A percentile compares a stretch with the other conserved stretches of the same genome.
Conservation (phyloP, 2,888 invertebrate species). For the Drosophila demipolita region DNA sequence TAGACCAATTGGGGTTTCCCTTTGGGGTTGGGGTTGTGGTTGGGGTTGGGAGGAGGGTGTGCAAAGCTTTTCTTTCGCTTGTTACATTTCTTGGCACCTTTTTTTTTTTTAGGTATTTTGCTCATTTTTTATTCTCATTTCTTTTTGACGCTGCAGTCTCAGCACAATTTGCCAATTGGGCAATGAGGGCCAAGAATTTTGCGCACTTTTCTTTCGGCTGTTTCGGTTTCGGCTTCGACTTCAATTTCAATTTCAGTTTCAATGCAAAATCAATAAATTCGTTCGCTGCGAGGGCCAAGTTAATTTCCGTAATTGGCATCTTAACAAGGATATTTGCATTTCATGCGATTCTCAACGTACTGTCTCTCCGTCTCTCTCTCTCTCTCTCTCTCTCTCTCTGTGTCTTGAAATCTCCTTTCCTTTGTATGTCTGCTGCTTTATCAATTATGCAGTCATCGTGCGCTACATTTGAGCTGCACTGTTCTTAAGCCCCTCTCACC, state of each 20-base stretch:
- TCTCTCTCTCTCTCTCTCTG: background rate
- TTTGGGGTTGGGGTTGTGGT: constrained; percentile 25
- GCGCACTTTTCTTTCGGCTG: constrained; percentile 1
- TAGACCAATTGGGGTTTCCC: constrained; percentile 39
- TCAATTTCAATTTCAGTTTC: constrained; percentile 62
- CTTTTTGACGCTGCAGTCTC: constrained; percentile 43
- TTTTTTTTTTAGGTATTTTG: background rate
- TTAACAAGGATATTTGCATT: constrained; percentile 80
- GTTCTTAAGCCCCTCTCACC: background rate
- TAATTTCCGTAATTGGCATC: constrained; percentile 80
- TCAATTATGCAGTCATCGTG: constrained; percentile 76
- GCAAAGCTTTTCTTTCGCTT: constrained; percentile 70
- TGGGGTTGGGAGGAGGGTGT: background rate
- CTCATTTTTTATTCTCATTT: background rate
- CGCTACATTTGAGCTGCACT: constrained; percentile 59
- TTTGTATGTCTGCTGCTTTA: constrained; percentile 38
- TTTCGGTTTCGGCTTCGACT: background rate
- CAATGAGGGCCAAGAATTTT: constrained; percentile 56
- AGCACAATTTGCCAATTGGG: constrained; percentile 74
- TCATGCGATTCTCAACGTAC: constrained; percentile 64
- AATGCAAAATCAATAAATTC: constrained; percentile 78
- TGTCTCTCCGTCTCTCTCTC: constrained; percentile 13
- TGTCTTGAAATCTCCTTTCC: background rate
- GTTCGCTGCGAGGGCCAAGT: constrained; percentile 69
- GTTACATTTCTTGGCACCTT: constrained; percentile 61